Evolutionary conservation across 1,140 invertebrate genomes (phyloP), one percentile per base, ranked within the genome.

Genomic region (Chironomus striatipennis): DNA sequence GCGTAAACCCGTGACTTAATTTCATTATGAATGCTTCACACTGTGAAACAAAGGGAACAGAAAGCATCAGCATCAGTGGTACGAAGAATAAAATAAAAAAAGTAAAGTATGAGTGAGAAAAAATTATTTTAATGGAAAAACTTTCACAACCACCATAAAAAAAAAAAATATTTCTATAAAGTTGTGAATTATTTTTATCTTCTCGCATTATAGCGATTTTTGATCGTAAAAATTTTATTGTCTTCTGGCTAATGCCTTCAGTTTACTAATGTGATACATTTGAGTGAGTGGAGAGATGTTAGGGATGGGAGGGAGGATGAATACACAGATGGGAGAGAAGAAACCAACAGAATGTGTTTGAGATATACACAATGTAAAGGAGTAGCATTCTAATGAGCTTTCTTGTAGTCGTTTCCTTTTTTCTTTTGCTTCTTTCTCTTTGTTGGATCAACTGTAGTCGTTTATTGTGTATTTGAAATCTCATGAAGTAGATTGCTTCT

Each of bases 201-300:
- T 70, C 65, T 18, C 65, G 65, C 65, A 20, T 20, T 70, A 21
- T 6, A 70, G 20, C 65, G 18, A 70, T 70, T 70, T 70, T 70
- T 70, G 65, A 70, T 70, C 65, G 65, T 70, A 70, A 70, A 57
- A 70, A 70, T 70, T 70, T 70, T 70, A 70, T 70, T 70, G 65
- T 70, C 65, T 70, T 21, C 65, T 57, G 47, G 47, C 47, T 57
- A 57, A 57, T 57, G 47, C 47, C 24, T 34, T 34, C 24, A 34
- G 24, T 34, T 34, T 34, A 34, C 24, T 34, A 34, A 34, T 34
- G 24, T 34, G 47, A 57, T 57, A 57, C 47, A 57, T 57, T 57
- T 57, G n/a, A 57, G n/a, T 47, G 43, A 10, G 43, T 15, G 12
- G n/a, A 5, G 47, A 57, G n/a, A 47, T 47, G 43, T 47, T 4